Evolutionary conservation across 2,113 vertebrate genomes (phyloP).

Genomic region (Motacilla alba): DNA sequence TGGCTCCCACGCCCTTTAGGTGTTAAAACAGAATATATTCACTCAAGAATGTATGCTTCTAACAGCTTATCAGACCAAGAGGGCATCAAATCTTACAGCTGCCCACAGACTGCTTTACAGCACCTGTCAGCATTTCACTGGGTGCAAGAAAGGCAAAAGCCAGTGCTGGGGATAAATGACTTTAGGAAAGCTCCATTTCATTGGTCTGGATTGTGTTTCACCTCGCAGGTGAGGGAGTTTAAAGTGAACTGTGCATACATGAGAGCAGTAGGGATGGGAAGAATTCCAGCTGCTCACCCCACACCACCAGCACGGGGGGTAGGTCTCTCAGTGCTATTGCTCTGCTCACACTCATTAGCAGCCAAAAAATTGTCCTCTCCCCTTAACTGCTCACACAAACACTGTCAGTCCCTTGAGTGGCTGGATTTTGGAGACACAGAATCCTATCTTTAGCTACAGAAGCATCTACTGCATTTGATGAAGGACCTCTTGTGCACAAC

Average conservation of each 20-base stretch:
- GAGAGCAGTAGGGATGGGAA: not conserved
- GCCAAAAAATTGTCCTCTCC: not conserved
- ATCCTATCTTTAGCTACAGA: not conserved
- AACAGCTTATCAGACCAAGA: not conserved
- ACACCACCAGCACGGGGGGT: fast-evolving
- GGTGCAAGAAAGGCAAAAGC: not conserved
- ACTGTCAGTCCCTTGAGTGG: not conserved
- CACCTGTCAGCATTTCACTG: fast-evolving
- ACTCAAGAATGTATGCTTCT: fast-evolving
- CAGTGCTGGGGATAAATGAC: fast-evolving
- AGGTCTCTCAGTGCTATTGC: fast-evolving
- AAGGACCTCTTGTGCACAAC: not conserved
- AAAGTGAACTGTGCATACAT: fast-evolving
- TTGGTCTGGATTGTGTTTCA: not conserved
- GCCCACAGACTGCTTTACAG: not conserved
- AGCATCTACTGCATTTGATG: not conserved
- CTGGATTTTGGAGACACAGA: not conserved
- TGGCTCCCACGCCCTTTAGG: not conserved
- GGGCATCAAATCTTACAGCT: not conserved
- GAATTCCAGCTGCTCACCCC: not conserved
- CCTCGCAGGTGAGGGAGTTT: too few relatives aligned
- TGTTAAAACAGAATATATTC: not conserved
- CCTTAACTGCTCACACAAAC: not conserved
- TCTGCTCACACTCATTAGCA: not conserved
- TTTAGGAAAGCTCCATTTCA: too few relatives aligned